Evolutionary conservation across 2,888 invertebrate genomes (phyloP), one percentile per base, ranked within the genome.

Genomic region (Nomada goodeniana): DNA sequence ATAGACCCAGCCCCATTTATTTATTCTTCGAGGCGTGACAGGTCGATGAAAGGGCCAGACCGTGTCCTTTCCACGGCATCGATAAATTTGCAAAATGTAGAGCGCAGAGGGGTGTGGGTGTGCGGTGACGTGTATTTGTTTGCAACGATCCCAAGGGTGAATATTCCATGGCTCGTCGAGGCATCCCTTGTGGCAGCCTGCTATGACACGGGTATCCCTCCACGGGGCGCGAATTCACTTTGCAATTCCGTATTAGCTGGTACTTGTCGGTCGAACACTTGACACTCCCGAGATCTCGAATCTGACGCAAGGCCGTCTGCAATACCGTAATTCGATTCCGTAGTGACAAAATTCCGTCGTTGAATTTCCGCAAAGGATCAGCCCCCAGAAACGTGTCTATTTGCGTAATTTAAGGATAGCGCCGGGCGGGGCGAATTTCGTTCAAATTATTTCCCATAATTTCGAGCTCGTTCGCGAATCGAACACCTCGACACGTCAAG

Each of bases 131-230:
- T 20, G 52, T 59, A 73, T 64, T 77, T 15, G 65, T 65, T 60
- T 53, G 29, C 65, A 13, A 36, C 29, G 73, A 65, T 73, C 10
- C 65, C 50, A 47, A 23, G 36, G 47, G n/a, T 53, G 74, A 73
- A 77, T 73, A 67, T 47, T 60, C 65, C 76, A 7, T n/a, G 53
- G 9, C 29, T 10, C 42, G 2, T 18, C 9, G 20, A 9, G 57
- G 2, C 50, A 42, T 47, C 76, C 42, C 61, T 59, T n/a, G 64
- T 44, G 79, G 52, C 78, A 36, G 57, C 20, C 52, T 23, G 79
- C 69, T 18, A 69, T 64, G 79, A 79, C 79, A 29, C 26, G 50
- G 18, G 44, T 60, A 64, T 59, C 80, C 26, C 71, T 26, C 26
- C 15, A 47, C 55, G 55, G 63, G 36, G 36, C 15, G 65, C 20